Evolutionary conservation across 2,797 vertebrate species (phyloP), one percentile per base, ranked within the genome.

Genomic region (Pampus argenteus): DNA sequence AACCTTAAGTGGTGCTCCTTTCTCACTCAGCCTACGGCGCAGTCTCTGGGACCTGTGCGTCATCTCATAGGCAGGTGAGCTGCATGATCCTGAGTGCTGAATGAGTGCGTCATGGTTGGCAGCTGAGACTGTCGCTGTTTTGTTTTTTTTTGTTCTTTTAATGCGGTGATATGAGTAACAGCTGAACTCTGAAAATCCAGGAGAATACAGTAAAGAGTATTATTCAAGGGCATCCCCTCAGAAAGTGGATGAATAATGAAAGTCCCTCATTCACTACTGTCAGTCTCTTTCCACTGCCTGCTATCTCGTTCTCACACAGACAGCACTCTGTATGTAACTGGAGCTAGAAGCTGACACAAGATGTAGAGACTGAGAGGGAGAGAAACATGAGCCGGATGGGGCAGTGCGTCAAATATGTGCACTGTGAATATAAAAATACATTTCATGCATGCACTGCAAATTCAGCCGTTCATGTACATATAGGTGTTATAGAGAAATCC

Each of bases 61-160:
- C 86, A 89, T 80, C 56, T 55, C 14, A 54, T 74, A 47, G 74
- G 71, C 67, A 85, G 79, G 74, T 83, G 72, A 84, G 44, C 54
- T 52, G 69, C 52, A 62, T 64, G 62, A 45, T 76, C 55, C 71
- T 62, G 48, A 74, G 49, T 42, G 72, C 60, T 47, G 55, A 78
- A 11, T 45, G 18, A 81, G 42, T 54, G 69, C 50, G 50, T 85
- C 82, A 82, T 14, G 63, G 42, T 54, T 45, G 44, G 44, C 51
- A 64, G 55, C 51, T 2, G 11, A 68, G 20, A 26, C 29, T 47
- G 48, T n/a, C n/a, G n/a, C n/a, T n/a, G n/a, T n/a, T n/a, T n/a
- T n/a, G n/a, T n/a, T n/a, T n/a, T n/a, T n/a, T 63, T 64, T 61
- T 79, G 29, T 57, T 70, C 13, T 28, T 22, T 18, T 17, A 8